Conservation (phyloP, 2,888 invertebrate species). For the Phymatocera aterrima region DNA sequence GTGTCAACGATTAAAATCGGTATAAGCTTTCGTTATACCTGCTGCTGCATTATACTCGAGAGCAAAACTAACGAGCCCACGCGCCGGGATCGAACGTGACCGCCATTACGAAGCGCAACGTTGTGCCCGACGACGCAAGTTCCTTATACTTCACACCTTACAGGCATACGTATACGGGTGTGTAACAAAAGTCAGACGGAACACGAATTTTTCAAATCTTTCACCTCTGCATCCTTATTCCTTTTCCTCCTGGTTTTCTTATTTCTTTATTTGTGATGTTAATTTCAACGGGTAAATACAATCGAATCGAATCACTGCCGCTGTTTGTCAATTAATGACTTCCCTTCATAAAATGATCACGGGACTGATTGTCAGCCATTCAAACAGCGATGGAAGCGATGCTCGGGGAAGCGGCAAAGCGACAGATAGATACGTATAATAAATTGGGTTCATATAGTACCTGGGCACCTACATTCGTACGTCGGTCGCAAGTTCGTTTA, state of each 20-base stretch:
- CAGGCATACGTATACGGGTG: too few species aligned
- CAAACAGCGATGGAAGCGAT: neutral
- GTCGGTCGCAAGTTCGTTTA: slow-evolving; percentile 5
- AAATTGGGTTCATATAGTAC: slow-evolving; percentile 39
- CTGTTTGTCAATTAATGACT: slow-evolving; percentile 30
- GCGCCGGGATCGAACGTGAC: slow-evolving; percentile 37
- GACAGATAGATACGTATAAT: too few species aligned
- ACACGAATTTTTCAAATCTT: too few species aligned
- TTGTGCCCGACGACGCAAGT: neutral
- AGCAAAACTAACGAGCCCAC: slow-evolving; percentile 39
- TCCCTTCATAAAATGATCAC: slow-evolving; percentile 5
- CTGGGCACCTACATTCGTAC: neutral
- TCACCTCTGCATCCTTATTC: too few species aligned
- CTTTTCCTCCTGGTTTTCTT: too few species aligned
- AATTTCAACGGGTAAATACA: too few species aligned
- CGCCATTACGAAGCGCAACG: slow-evolving; percentile 26
- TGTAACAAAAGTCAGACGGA: too few species aligned
- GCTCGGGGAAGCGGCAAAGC: slow-evolving; percentile 33
- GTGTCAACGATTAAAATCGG: slow-evolving; percentile 38
- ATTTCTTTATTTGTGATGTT: too few species aligned
- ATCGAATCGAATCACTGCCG: too few species aligned
- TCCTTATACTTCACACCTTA: neutral
- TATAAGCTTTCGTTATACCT: slow-evolving; percentile 33
- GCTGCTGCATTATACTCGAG: too few species aligned
- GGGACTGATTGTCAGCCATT: neutral